phyloP scores from a whole-genome alignment of 2,797 vertebrate species.

The Tangara arthus region DNA sequence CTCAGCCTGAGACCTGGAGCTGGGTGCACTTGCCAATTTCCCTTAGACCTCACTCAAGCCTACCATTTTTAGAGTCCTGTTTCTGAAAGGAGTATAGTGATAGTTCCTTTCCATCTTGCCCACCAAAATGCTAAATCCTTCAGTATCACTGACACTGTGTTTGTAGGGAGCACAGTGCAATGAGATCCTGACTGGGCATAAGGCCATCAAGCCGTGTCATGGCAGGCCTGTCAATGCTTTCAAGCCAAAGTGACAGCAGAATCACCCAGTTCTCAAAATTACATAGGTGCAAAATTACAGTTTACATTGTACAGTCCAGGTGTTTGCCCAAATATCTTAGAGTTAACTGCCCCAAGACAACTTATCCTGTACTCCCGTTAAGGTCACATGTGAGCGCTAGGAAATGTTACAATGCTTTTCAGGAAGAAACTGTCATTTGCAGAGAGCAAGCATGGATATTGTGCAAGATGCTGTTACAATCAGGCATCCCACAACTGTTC shows the following conservation, averaged over 20 bases:
- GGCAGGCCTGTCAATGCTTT: not conserved
- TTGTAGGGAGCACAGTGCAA: not conserved
- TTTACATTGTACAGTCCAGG: not conserved
- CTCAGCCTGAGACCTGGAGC: not conserved
- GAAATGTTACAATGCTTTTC: accelerated
- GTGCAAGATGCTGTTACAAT: not conserved
- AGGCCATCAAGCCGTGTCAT: accelerated
- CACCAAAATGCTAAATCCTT: not conserved
- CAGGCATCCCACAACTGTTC: not conserved
- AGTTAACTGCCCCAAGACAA: not conserved
- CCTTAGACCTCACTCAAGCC: accelerated
- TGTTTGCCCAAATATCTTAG: not conserved
- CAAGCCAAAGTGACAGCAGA: not conserved
- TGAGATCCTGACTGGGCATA: not conserved
- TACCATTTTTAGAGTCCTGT: not conserved
- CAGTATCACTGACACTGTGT: not conserved
- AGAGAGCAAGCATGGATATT: not conserved
- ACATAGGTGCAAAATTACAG: not conserved
- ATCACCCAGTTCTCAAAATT: not conserved
- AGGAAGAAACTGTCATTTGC: not conserved
- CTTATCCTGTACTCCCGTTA: not conserved
- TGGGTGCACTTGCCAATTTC: not conserved
- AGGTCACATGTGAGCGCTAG: accelerated
- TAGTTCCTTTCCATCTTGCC: not conserved
- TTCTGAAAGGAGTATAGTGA: not conserved